These are phyloP conservation scores for Meta bourneti DNA, from an alignment of 2,888 invertebrate genomes.

Conservation along the genomic window DNA sequence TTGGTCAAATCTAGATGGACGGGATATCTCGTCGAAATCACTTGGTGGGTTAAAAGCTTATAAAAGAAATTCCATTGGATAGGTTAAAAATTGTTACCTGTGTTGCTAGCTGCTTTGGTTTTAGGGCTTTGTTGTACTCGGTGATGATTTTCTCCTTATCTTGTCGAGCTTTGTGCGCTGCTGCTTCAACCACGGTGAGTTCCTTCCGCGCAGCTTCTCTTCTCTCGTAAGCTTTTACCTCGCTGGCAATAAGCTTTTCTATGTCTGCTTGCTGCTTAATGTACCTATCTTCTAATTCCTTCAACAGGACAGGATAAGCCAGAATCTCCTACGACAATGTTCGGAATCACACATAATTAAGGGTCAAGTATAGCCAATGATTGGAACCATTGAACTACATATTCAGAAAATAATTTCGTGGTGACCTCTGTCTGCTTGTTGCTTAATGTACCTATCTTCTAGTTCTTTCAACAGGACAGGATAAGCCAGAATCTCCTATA, in stretches of 20 bases:
- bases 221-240: slow-evolving; percentile 40
- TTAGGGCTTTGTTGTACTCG: slow-evolving; percentile 57
- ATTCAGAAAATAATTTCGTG: no score
- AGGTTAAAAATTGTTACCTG: slow-evolving; percentile 7
- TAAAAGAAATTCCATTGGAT: no score
- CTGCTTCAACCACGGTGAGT: slow-evolving; percentile 28
- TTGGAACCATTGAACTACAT: neutral
- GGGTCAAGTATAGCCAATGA: neutral
- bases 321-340: slow-evolving; percentile 36
- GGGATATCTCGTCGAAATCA: no score
- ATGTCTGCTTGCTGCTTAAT: slow-evolving; percentile 40
- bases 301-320: slow-evolving; percentile 37
- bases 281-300: slow-evolving; percentile 49
- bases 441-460: slow-evolving; percentile 35
- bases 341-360: neutral
- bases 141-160: slow-evolving; percentile 67
- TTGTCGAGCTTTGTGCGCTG: slow-evolving; percentile 46
- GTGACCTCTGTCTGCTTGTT: slow-evolving; percentile 15
- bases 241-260: slow-evolving; percentile 37
- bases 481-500: slow-evolving; percentile 45
- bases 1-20: no score
- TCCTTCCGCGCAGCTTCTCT: slow-evolving; percentile 43
- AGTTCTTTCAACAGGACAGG: slow-evolving; percentile 51
- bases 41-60: no score
- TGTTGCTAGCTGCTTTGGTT: slow-evolving; percentile 47